phyloP scores from a whole-genome alignment of 2,797 vertebrate species.

The Anas flavirostris region DNA sequence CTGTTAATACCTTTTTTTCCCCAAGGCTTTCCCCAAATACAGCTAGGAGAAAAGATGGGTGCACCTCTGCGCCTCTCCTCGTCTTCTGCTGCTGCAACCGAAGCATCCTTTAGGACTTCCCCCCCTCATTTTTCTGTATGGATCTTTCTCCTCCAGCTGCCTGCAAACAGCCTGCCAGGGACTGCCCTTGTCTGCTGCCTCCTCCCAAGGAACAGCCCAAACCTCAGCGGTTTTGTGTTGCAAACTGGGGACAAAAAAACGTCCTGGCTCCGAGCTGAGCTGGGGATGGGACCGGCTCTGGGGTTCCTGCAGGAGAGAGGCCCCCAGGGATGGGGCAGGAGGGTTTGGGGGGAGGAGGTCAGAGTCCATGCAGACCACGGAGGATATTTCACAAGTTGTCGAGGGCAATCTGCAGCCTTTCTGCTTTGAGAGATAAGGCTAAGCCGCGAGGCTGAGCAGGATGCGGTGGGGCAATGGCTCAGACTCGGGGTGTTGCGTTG shows the following conservation, averaged over 20 bases:
- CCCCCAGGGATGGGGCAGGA: neutral
- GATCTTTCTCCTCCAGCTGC: neutral
- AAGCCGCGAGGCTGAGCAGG: neutral
- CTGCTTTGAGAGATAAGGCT: neutral
- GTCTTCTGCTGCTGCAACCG: neutral
- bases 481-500: neutral
- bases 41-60: neutral
- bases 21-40: accelerated
- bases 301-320: accelerated
- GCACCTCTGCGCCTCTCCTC: neutral
- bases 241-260: neutral
- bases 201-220: neutral
- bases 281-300: neutral
- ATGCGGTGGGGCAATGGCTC: neutral
- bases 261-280: no score
- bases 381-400: neutral
- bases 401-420: neutral
- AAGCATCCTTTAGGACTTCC: neutral
- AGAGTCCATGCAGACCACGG: neutral
- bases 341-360: neutral
- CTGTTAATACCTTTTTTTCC: neutral
- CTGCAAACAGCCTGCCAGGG: neutral
- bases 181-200: neutral
- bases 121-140: neutral
- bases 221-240: accelerated